These are phyloP conservation scores for Guaruba guarouba DNA, from an alignment of 2,113 vertebrate species.

Conservation along the genomic window DNA sequence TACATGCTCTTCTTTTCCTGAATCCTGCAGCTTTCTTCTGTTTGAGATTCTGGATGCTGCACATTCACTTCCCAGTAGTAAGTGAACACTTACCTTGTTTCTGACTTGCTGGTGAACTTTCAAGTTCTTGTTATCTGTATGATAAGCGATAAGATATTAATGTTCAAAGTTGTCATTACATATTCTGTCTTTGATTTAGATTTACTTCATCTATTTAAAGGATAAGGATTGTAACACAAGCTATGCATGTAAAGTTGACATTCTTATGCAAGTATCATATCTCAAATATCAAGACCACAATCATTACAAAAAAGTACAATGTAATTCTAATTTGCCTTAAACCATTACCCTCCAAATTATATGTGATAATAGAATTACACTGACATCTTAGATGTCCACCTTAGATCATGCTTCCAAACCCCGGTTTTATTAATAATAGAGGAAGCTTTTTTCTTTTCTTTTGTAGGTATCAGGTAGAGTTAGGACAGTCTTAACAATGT, in stretches of 20 bases:
- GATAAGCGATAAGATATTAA: neutral
- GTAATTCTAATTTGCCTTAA: neutral
- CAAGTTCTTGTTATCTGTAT: neutral
- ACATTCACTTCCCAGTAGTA: neutral
- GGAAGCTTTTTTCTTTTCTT: neutral
- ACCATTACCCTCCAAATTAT: neutral
- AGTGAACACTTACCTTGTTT: neutral
- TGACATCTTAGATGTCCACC: neutral
- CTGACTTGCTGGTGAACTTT: neutral
- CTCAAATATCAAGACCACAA: neutral
- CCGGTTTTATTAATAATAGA: neutral
- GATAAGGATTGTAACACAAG: neutral
- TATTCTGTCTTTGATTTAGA: neutral
- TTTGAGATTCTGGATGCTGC: neutral
- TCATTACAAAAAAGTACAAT: neutral
- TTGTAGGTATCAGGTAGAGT: neutral
- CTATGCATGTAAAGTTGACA: neutral
- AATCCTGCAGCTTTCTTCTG: neutral
- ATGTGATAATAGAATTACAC: neutral
- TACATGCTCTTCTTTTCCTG: neutral
- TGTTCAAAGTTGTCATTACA: neutral
- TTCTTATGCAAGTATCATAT: neutral
- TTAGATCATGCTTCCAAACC: neutral
- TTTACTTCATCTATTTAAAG: neutral
- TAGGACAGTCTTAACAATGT: neutral